These are phyloP conservation scores for Semotilus atromaculatus DNA, from an alignment of 2,797 vertebrate species.

Conservation along the genomic window DNA sequence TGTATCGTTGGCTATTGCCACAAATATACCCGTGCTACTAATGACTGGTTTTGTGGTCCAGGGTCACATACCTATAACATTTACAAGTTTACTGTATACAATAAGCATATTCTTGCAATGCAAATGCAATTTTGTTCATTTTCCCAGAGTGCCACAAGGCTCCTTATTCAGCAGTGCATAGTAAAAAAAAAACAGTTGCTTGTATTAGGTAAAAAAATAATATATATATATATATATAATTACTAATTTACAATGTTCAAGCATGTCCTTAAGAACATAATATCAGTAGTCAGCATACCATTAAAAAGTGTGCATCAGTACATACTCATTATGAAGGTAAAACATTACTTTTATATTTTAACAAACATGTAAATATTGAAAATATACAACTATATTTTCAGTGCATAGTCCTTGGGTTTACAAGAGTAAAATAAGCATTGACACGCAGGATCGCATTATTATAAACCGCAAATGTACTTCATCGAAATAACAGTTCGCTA, in stretches of 20 bases:
- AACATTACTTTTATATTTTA: background rate
- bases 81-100: background rate
- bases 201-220: background rate
- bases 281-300: background rate
- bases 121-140: background rate
- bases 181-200: background rate
- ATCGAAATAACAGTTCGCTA: background rate
- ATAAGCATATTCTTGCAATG: background rate
- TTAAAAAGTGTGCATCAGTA: background rate
- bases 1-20: too few relatives aligned
- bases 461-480: background rate
- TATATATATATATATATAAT: background rate
- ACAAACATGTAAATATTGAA: background rate
- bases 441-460: background rate
- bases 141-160: background rate
- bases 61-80: background rate
- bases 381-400: slow-evolving; percentile 4
- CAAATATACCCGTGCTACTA: too few relatives aligned
- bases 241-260: slow-evolving; percentile 25
- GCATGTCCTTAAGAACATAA: background rate
- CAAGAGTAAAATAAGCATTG: background rate
- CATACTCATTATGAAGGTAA: background rate
- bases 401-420: background rate
- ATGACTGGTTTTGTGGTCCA: too few relatives aligned
- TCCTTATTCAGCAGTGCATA: slow-evolving; percentile 1